Evolutionary conservation across 2,113 vertebrate species (phyloP).

Genomic region (Chrysochloris asiatica): DNA sequence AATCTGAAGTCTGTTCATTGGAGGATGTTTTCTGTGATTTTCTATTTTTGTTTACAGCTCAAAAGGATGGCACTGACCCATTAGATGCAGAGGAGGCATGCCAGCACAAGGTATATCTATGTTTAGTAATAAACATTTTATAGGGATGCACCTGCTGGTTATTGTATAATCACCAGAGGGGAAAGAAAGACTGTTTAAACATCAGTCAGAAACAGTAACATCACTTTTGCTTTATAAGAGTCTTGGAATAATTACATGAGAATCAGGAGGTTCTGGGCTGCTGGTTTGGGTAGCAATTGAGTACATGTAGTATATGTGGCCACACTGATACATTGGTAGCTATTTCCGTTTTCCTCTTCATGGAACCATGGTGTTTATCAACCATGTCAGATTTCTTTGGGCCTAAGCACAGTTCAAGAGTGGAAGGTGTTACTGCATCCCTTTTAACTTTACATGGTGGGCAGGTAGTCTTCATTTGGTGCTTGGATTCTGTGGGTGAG

Average conservation of each 20-base stretch:
- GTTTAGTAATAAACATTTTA: conserved; percentile 16
- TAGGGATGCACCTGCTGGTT: not conserved
- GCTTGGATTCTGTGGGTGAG: not conserved
- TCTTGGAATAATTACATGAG: conserved; percentile 55
- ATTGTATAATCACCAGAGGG: conserved; percentile 43
- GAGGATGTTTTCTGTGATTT: conserved; percentile 13
- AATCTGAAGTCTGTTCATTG: not conserved
- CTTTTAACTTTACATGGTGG: not conserved
- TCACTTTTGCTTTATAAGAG: conserved; percentile 45
- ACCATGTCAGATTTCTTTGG: conserved; percentile 33
- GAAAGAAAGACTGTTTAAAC: not conserved
- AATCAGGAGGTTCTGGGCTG: conserved; percentile 2
- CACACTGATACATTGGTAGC: not conserved
- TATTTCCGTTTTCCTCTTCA: conserved; percentile 50
- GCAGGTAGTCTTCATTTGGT: conserved; percentile 9
- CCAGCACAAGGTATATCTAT: conserved; percentile 78
- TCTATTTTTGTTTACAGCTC: conserved; percentile 74
- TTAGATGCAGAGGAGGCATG: conserved; percentile 16
- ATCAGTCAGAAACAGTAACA: conserved; percentile 19
- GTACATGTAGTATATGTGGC: conserved; percentile 32
- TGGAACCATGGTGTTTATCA: conserved; percentile 17
- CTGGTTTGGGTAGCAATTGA: conserved; percentile 31
- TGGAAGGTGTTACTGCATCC: not conserved
- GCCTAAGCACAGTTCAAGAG: conserved; percentile 4
- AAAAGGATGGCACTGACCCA: not conserved